Evolutionary conservation across 2,888 invertebrate genomes (phyloP).

Genomic region (Eledone cirrhosa): DNA sequence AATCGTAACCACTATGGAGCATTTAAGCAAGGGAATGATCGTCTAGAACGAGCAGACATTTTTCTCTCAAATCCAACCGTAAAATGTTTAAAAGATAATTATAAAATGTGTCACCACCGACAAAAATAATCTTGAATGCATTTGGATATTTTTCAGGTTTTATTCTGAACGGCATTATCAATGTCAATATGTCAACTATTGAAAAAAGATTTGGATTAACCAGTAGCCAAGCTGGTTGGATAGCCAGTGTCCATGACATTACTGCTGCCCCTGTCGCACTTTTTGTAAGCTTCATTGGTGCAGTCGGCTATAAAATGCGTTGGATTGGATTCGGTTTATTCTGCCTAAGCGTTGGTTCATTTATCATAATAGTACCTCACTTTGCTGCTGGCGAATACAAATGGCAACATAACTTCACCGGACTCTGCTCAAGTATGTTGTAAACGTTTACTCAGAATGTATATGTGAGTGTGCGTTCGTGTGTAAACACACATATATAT

Average conservation of each 20-base stretch:
- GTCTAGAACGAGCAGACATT: too few species aligned
- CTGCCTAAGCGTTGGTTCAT: constrained; percentile 75
- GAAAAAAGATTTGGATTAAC: constrained; percentile 61
- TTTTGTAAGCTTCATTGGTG: constrained; percentile 53
- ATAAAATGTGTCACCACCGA: too few species aligned
- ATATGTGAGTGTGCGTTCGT: too few species aligned
- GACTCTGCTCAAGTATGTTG: not conserved
- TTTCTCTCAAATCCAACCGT: too few species aligned
- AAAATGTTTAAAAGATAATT: too few species aligned
- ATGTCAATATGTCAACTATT: constrained; percentile 60
- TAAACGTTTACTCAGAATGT: not conserved
- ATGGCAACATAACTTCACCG: not conserved
- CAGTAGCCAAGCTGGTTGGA: constrained; percentile 57
- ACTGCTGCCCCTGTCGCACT: constrained; percentile 59
- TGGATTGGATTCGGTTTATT: constrained; percentile 81
- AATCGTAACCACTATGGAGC: too few species aligned
- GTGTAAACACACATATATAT: too few species aligned
- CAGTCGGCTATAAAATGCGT: constrained; percentile 69
- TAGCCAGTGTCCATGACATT: constrained; percentile 62
- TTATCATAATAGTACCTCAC: constrained; percentile 83
- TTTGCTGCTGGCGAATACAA: constrained; percentile 70
- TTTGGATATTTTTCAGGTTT: constrained; percentile 56
- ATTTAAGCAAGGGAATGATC: too few species aligned
- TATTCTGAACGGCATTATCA: constrained; percentile 62
- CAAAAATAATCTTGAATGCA: too few species aligned